Evolutionary conservation across 92 coral and sea anemone genomes (phyloP).

Genomic region (Phenganax subtilis): DNA sequence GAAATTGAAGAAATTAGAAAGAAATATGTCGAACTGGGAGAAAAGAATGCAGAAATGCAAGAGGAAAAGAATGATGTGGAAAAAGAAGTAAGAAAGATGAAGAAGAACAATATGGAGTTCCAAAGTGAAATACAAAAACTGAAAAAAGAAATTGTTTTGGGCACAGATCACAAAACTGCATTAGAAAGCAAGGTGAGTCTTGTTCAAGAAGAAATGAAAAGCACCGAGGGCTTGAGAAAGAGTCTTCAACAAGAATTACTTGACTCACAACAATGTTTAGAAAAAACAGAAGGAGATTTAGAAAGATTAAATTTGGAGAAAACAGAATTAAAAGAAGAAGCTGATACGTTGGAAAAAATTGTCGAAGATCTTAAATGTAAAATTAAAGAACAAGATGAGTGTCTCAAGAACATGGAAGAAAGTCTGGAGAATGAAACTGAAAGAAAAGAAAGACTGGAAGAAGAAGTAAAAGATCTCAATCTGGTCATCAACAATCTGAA

Average conservation of each 20-base stretch:
- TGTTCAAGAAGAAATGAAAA: slow-evolving; percentile 13
- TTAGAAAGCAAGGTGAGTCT: not conserved
- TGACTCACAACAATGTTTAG: not conserved
- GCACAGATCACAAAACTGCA: not conserved
- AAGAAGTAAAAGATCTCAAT: slow-evolving; percentile 3
- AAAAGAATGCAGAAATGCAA: not conserved
- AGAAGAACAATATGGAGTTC: not conserved
- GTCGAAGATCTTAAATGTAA: not conserved
- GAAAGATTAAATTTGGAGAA: not conserved
- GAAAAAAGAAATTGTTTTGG: slow-evolving; percentile 5
- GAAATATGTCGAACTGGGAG: not conserved
- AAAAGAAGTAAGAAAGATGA: not conserved
- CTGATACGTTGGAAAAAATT: not conserved
- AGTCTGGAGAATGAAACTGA: slow-evolving; percentile 2
- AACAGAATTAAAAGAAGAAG: slow-evolving; percentile 1
- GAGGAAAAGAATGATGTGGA: not conserved
- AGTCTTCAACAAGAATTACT: not conserved
- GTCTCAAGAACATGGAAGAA: slow-evolving; percentile 16
- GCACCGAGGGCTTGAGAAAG: not conserved
- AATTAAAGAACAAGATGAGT: not conserved
- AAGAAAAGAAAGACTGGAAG: not conserved
- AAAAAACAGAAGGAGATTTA: not conserved
- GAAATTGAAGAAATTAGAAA: slow-evolving; percentile 7
- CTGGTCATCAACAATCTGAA: slow-evolving; percentile 4
- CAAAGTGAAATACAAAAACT: not conserved